A percentile compares a stretch with the other conserved stretches of the same genome.
Conservation (phyloP, 1,140 invertebrate species). For the Globodera ellingtonae region DNA sequence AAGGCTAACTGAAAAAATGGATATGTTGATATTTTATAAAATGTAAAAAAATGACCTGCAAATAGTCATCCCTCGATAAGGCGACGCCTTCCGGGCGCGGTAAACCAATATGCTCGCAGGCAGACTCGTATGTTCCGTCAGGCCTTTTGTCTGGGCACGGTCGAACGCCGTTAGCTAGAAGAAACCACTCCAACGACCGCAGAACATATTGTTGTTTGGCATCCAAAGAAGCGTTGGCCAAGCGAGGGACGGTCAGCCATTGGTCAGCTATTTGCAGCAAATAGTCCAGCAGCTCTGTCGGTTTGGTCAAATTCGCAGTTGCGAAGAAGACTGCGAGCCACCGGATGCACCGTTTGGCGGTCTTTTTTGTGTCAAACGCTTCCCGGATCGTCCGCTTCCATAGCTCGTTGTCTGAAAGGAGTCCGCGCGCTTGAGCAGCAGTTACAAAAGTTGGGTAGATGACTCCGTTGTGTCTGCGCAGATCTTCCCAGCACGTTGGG, state of each 20-base stretch:
- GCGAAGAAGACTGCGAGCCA: background rate
- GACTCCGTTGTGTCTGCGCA: background rate
- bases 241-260: background rate
- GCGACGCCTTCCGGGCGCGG: background rate
- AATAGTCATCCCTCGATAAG: background rate
- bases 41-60: too few relatives aligned
- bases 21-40: too few relatives aligned
- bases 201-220: background rate
- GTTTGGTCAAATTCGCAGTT: slow-evolving; percentile 6
- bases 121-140: background rate
- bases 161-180: background rate
- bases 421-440: background rate
- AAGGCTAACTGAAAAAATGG: too few relatives aligned
- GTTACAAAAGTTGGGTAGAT: background rate
- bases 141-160: background rate
- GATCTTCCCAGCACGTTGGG: slow-evolving; percentile 4
- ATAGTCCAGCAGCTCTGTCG: background rate
- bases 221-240: background rate
- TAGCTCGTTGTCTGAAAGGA: background rate
- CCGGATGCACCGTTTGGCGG: background rate
- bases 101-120: background rate
- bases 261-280: background rate
- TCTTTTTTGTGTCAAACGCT: background rate
- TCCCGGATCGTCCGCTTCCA: background rate
- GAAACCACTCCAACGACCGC: background rate